A percentile compares a stretch with the other conserved stretches of the same genome.
Evolutionary conservation across 2,113 vertebrate species (phyloP).

Genomic region (Scartelaos histophorus): DNA sequence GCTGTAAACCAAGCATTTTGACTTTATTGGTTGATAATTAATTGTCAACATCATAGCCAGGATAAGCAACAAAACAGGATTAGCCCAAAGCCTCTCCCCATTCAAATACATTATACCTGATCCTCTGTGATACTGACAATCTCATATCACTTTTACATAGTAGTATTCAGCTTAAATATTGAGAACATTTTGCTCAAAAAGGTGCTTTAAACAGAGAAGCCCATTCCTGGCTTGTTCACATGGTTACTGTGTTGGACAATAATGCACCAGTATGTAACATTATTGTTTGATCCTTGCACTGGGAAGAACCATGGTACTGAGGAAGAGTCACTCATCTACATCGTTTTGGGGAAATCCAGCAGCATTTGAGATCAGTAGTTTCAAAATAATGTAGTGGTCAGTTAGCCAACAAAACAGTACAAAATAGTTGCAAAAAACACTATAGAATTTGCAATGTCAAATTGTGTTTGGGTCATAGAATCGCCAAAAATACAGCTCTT

Average conservation of each 20-base stretch:
- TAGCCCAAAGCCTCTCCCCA: constrained; percentile 41
- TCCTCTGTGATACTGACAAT: constrained; percentile 60
- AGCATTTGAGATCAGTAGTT: constrained; percentile 25
- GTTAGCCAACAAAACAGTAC: neutral
- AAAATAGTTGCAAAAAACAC: neutral
- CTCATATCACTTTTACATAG: constrained; percentile 57
- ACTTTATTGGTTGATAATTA: constrained; percentile 67
- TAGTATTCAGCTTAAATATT: constrained; percentile 56
- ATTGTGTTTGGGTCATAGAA: neutral
- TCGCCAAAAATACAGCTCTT: neutral
- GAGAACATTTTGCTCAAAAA: constrained; percentile 54
- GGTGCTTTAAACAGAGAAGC: constrained; percentile 52
- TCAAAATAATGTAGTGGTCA: neutral
- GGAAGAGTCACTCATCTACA: constrained; percentile 35
- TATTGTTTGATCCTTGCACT: constrained; percentile 45
- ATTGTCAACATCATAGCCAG: constrained; percentile 50
- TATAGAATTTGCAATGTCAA: too few species aligned
- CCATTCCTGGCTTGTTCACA: constrained; percentile 36
- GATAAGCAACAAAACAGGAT: constrained; percentile 48
- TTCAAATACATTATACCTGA: constrained; percentile 45
- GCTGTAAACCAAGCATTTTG: constrained; percentile 53
- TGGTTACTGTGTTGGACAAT: constrained; percentile 46
- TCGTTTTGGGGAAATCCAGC: constrained; percentile 55
- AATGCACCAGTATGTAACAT: constrained; percentile 42
- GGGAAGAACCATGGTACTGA: constrained; percentile 53